Base-by-base conservation (phyloP, 1,140 invertebrate genomes). In the Pogonus chalceus region DNA sequence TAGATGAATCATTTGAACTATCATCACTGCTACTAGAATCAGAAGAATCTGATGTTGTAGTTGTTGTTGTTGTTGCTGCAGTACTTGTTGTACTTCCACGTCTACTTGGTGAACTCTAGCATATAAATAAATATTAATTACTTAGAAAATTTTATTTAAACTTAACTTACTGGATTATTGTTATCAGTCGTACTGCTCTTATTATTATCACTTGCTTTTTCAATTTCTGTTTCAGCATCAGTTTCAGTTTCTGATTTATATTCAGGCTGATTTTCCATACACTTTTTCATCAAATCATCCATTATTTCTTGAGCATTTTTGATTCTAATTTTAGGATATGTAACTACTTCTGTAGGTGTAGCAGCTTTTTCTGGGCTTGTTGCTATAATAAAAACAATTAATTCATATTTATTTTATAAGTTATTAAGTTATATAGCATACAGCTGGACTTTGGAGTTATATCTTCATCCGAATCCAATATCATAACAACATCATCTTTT, bases 231-330 rank as follows among this genome's bases (percentile, higher is more conserved):
- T 43, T 43, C 37, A 18, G 4, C 9, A 51, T 62, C 59, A 2
- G 55, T 55, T n/a, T 62, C 58, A 9, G 51, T 58, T 50, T 58
- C 52, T 7, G 20, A 20, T 51, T 20, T 20, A 20, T 26, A 20
- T 43, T 43, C 37, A 9, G 37, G 37, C 70, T 10, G 68, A 23
- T 66, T 67, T 54, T 69, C 66, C 69, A 73, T 72, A 7, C 64
- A 68, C 56, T 72, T 64, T 54, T 71, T 70, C 73, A 76, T 75
- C 52, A 76, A 64, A 14, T 65, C 65, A 51, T 76, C 74, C 59
- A 76, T 71, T 53, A 76, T 63, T 23, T 72, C 68, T 54, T 76
- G 73, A 14, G 73, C 66, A 59, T 73, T 70, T 7, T 67, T 9
- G 9, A 43, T 16, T 7, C 37, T 7, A 12, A 43, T 9, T 43